phyloP scores from a whole-genome alignment of 2,113 vertebrate genomes.

The Periophthalmus modestus region DNA sequence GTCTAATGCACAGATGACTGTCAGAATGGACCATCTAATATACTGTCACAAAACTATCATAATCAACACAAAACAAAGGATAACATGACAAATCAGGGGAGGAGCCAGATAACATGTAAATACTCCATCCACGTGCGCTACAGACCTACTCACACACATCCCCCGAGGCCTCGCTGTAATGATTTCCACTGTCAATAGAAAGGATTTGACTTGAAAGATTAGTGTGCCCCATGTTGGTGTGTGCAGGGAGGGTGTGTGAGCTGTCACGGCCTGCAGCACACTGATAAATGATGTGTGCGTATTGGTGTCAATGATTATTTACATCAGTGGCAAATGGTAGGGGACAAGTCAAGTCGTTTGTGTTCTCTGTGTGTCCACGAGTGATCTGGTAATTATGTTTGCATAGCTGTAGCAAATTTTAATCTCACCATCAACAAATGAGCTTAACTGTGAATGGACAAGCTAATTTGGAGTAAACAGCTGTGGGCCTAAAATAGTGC shows the following conservation, averaged over 20 bases:
- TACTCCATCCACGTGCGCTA: slow-evolving; percentile 9
- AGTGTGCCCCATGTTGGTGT: slow-evolving; percentile 11
- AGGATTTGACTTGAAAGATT: slow-evolving; percentile 53
- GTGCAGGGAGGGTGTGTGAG: slow-evolving; percentile 20
- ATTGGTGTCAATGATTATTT: slow-evolving; percentile 58
- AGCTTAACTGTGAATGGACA: not conserved
- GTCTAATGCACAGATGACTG: too few relatives aligned
- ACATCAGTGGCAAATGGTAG: slow-evolving; percentile 36
- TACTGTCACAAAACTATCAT: not conserved
- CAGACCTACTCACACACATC: slow-evolving; percentile 21
- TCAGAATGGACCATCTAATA: too few relatives aligned
- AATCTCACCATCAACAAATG: not conserved
- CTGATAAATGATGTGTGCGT: slow-evolving; percentile 65
- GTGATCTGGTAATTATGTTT: slow-evolving; percentile 26
- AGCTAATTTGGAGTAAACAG: not conserved
- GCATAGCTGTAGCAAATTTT: not conserved
- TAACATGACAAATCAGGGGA: not conserved
- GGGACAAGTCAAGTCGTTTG: slow-evolving; percentile 39
- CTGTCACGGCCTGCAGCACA: slow-evolving; percentile 40
- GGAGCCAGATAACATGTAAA: slow-evolving; percentile 14
- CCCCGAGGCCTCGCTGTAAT: slow-evolving; percentile 28
- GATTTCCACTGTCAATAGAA: slow-evolving; percentile 51
- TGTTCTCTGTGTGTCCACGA: slow-evolving; percentile 7
- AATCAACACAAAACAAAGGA: not conserved
- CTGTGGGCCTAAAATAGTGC: not conserved